Evolutionary conservation across 2,888 invertebrate genomes (phyloP), one percentile per base, ranked within the genome.

Genomic region (Coelopa pilipes): DNA sequence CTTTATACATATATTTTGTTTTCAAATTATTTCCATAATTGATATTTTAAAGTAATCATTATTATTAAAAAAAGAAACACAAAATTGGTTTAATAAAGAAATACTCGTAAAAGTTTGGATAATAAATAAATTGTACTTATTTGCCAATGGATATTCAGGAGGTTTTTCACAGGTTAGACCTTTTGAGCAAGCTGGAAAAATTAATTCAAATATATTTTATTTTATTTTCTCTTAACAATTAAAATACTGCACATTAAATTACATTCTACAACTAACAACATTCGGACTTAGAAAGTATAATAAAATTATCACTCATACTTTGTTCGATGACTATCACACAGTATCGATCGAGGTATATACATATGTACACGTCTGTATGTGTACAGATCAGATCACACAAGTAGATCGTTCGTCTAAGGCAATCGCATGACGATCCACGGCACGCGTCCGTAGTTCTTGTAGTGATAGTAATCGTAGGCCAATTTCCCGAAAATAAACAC

Each of bases 391-490:
- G 2, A 34, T 34, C 34, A 34, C 34, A 34, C 10, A 59, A 17
- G 19, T 19, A 1, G 13, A 24, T 21, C 21, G 21, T n/a, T 12
- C 3, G 7, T 67, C 87, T 86, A 92, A 46, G 94, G 95, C 87
- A 95, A 89, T 86, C 94, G 92, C 67, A 93, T 91, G 1, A 94
- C 94, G 77, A 96, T 91, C 95, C 95, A 95, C 0, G 96, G 96
- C 75, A 96, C 88, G 81, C 92, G 90, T 0, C 95, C 95, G 24
- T 93, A 93, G 75, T 91, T 92, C 84, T 93, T 94, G 84, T 94
- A 96, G 80, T 89, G 90, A 86, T 94, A 93, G 88, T 95, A 96
- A 86, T 96, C 95, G 81, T 94, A 96, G 0, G 92, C 88, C 75
- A 96, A 90, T 86, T 94, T 93, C 17, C 92, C 90, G 50, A 95